phyloP scores from a whole-genome alignment of 2,113 vertebrate species.

The Rhipidura dahli region DNA sequence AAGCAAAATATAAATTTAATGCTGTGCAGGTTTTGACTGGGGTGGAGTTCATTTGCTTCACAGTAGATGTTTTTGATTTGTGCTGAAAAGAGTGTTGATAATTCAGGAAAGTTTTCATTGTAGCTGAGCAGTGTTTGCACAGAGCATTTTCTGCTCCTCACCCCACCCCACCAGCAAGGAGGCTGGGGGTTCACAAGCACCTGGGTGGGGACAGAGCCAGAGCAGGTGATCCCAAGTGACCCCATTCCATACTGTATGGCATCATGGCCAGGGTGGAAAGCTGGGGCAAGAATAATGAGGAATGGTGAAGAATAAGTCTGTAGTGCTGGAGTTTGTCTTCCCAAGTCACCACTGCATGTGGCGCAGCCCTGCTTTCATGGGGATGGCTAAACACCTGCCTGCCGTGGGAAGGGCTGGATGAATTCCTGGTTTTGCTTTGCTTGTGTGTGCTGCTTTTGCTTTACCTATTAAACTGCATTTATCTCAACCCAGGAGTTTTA shows the following conservation, averaged over 20 bases:
- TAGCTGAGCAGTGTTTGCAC: not conserved
- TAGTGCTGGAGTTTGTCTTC: not conserved
- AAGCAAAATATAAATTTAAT: not conserved
- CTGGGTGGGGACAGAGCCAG: not conserved
- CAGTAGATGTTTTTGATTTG: not conserved
- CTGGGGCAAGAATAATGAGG: not conserved
- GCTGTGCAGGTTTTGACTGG: not conserved
- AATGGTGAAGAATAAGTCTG: rapidly evolving
- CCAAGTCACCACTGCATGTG: rapidly evolving
- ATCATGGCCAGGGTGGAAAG: not conserved
- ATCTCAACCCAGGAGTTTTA: not conserved
- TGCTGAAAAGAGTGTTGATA: not conserved
- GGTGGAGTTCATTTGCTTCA: not conserved
- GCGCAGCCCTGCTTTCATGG: not conserved
- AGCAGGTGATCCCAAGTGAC: not conserved
- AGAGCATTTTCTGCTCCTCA: not conserved
- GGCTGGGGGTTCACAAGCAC: too few relatives aligned
- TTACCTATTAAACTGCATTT: not conserved
- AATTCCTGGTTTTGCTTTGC: not conserved
- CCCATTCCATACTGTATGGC: too few relatives aligned
- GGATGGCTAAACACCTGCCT: not conserved
- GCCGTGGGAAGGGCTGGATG: not conserved
- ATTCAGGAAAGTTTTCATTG: not conserved
- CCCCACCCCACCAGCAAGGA: not conserved
- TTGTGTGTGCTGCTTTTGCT: not conserved